Evolutionary conservation across 2,113 vertebrate species (phyloP), one percentile per base, ranked within the genome.

Genomic region (Takifugu flavidus): DNA sequence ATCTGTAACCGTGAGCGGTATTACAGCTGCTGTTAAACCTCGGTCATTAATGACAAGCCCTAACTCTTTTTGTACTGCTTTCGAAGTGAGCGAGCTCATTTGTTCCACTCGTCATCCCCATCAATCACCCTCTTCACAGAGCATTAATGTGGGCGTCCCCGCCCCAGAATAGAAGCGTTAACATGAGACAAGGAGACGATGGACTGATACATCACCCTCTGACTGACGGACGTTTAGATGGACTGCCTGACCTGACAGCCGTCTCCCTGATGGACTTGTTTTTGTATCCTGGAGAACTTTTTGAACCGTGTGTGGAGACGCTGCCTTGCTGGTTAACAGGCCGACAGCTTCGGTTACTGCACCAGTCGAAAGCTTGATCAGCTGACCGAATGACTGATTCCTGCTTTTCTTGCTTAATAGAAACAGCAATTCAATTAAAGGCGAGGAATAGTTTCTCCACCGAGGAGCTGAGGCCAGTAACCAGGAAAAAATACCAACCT

Each of bases 21-120:
- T 79, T 74, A 80, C 73, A 31, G 70, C 77, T 81, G 71, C 67
- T 78, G 77, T 85, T 75, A 85, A 84, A 83, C 44, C 54, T 73
- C 69, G 50, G 66, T 79, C 77, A 77, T 76, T 88, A 82, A 82
- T 64, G 68, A 54, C 42, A 34, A 12, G 55, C 69, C 5, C 42
- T 82, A 79, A 79, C 75, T 77, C 43, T 72, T 60, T 39, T 42
- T 53, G 60, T 62, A 78, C 72, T 25, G 59, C 66, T 73, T 74
- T 75, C 53, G 53, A 78, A 76, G 76, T 25, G 50, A 76, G 58
- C 53, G 14, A 34, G 49, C 74, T 84, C 73, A 79, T 84, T 80
- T 63, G 69, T 83, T 71, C 73, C 50, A 64, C 71, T 77, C 68
- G 56, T 77, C 42, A 2, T 68, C 53, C 34, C 67, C 76, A 75